Base-by-base conservation (phyloP, 2,888 invertebrate species). In the Kuschelorhynchus macadamiae region DNA sequence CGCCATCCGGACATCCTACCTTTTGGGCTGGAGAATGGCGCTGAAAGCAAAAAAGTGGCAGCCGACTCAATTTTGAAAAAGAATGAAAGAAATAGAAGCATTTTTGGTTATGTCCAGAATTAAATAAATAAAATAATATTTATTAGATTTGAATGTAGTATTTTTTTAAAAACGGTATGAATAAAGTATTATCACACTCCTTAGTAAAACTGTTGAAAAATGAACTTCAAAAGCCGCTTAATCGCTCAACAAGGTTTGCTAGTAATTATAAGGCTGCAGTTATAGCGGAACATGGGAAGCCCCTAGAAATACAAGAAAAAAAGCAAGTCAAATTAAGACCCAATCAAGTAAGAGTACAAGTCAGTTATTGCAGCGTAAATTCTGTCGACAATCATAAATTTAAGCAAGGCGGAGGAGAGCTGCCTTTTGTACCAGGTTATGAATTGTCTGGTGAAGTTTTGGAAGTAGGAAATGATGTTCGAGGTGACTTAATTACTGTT, bases 351-450 rank as follows among this genome's bases (percentile, higher is more conserved):
- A 80, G 89, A 62, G 85, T 91, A 11, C 85, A 87, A 73, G 88
- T 90, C 0, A 85, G 88, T 72, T 87, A 87, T 71, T 89, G 89
- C 75, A 89, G 89, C 57, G 83, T 91, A n/a, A 91, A 91, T 81
- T 86, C 87, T 47, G 84, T 87, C 0, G 91, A 91, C 81, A 81
- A 87, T 39, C 79, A 87, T 39, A 83, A 86, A 69, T 85, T 87
- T 71, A 88, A 87, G 64, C 81, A 83, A 36, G 84, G 86, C 66
- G 84, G 83, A 2, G 77, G 76, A 1, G 81, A 85, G 69, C 84
- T 85, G 2, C 90, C 91, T 0, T 87, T 88, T 76, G 81, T 88
- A 20, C 89, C 91, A 56, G 91, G 91, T 4, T 88, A 87, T 79
- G 91, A 92, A 81, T 77, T 89, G 8, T 84, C 86, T 25, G 91